Conservation (phyloP, 2,797 vertebrate genomes). For the Arvicola amphibius region DNA sequence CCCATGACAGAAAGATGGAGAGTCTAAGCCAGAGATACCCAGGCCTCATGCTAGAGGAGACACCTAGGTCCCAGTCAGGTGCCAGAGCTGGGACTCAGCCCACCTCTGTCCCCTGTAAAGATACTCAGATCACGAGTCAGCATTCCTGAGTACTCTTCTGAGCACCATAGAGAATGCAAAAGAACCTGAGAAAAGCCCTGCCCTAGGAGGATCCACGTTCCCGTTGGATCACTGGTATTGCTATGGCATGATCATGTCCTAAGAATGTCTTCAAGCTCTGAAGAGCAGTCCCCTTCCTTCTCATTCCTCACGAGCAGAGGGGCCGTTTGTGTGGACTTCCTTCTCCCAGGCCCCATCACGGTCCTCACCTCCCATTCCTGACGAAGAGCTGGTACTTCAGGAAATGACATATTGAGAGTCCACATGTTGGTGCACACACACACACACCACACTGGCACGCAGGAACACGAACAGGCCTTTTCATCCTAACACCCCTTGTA, state of each 20-base stretch:
- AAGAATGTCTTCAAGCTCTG: constrained; percentile 3
- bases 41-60: constrained; percentile 21
- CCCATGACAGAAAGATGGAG: background rate
- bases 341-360: background rate
- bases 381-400: constrained; percentile 14
- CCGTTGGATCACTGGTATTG: background rate
- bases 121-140: background rate
- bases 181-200: background rate
- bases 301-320: constrained; percentile 23
- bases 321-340: constrained; percentile 28
- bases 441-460: background rate
- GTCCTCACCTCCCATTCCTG: constrained; percentile 26
- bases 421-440: background rate
- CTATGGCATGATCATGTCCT: background rate
- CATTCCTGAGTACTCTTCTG: background rate
- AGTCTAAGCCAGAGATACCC: background rate
- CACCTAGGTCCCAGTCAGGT: background rate
- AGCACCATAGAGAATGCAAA: constrained; percentile 38
- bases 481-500: constrained; percentile 76
- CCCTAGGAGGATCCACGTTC: constrained; percentile 14
- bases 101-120: background rate
- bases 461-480: constrained; percentile 64
- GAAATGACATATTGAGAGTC: background rate
- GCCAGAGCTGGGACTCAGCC: constrained; percentile 35
- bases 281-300: constrained; percentile 28